Evolutionary conservation across 2,888 invertebrate genomes (phyloP), one percentile per base, ranked within the genome.

Genomic region (Xylophagus ater): DNA sequence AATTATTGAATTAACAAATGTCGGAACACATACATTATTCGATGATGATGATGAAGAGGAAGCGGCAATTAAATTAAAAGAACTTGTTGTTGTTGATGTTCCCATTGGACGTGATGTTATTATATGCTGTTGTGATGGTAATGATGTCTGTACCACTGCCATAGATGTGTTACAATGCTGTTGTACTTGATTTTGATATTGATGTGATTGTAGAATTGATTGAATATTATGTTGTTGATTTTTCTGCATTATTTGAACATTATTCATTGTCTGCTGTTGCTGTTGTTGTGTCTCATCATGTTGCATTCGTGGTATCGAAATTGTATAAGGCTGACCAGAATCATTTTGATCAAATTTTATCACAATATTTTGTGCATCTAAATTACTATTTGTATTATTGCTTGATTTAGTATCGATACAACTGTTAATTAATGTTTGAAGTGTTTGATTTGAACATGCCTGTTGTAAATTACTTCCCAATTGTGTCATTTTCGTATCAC

Each of bases 321-420:
- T 60, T 20, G 65, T 62, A 48, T 62, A 65, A 24, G 65, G 65
- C 47, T 61, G 59, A n/a, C 53, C 43, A 15, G 50, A 49, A 36
- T 58, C 60, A 45, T 54, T 56, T 43, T 60, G 60, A 53, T 65
- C 65, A 36, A 65, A 62, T 52, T 64, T 60, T 40, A 65, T 65
- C 46, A 63, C 56, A 53, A 64, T 58, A 51, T 63, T 62, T 49
- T 60, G 59, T 39, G 57, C 52, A 38, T 57, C 56, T 41, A 52
- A n/a, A n/a, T n/a, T n/a, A n/a, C n/a, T n/a, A 20, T 13, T 32
- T 18, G 26, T 12, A 20, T 17, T 34, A 34, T 37, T 25, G 18
- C 26, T 37, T 10, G 28, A n/a, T 12, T 34, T 34, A 15, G 21
- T 24, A 13, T 34, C 40, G 15, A 17, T 7, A 20, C 26, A 20